phyloP scores from a whole-genome alignment of 1,140 invertebrate species.

The Rhopalosiphum maidis region DNA sequence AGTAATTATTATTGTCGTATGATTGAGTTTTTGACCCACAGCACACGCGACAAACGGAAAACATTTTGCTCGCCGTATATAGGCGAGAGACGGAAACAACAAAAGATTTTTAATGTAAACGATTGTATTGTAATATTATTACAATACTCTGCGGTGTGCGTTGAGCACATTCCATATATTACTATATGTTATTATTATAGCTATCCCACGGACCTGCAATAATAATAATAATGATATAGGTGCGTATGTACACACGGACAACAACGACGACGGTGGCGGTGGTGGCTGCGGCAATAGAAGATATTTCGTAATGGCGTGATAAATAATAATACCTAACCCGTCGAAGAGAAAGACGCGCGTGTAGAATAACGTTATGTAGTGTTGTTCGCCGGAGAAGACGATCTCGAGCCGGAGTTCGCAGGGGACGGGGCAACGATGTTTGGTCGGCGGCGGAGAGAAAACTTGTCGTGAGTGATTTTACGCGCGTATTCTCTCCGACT shows the following conservation, averaged over 20 bases:
- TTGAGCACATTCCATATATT: not conserved
- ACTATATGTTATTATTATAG: not conserved
- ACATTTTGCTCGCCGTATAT: not conserved
- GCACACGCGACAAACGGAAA: not conserved
- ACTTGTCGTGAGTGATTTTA: not conserved
- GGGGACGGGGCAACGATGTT: not conserved
- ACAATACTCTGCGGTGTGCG: not conserved
- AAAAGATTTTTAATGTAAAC: not conserved
- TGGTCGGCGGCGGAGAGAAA: not conserved
- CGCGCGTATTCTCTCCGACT: conserved; percentile 22
- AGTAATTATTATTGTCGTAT: not conserved
- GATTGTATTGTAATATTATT: conserved; percentile 7
- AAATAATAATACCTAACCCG: not conserved
- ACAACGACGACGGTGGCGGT: not conserved
- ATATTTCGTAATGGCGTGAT: conserved; percentile 18
- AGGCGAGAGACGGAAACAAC: not conserved
- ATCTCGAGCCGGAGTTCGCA: not conserved
- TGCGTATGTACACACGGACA: not conserved
- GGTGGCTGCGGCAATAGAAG: not conserved
- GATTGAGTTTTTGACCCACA: not conserved
- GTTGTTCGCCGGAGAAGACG: not conserved
- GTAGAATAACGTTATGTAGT: not conserved
- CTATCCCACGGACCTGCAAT: not conserved
- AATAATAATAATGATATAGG: not conserved
- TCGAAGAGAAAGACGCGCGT: not conserved